Conservation (phyloP, 2,113 vertebrate genomes). For the Oreochromis tanganicae region DNA sequence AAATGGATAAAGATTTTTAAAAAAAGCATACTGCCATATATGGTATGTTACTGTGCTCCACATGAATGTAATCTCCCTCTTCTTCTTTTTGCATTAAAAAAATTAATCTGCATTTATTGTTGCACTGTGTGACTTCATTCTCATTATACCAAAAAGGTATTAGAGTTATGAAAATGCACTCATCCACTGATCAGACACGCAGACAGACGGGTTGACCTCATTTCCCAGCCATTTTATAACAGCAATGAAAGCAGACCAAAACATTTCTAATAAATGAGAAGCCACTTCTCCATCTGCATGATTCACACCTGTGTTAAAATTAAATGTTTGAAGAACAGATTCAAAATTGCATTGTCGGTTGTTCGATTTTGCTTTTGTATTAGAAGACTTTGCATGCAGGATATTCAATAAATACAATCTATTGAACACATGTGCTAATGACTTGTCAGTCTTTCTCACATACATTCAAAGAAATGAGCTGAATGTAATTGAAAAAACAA, state of each 20-base stretch:
- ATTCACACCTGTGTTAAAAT: background rate
- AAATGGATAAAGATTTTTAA: background rate
- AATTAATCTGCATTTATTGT: background rate
- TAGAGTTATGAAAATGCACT: background rate
- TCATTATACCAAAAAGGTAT: background rate
- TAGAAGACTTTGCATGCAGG: background rate
- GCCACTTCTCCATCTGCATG: background rate
- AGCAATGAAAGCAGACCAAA: background rate
- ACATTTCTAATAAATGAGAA: background rate
- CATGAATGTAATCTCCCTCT: conserved; percentile 11
- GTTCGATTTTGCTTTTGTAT: background rate
- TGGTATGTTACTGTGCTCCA: conserved; percentile 18
- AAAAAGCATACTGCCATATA: background rate
- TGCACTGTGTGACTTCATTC: background rate
- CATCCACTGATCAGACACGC: background rate
- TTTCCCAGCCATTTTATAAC: conserved; percentile 1
- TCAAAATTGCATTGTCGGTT: background rate
- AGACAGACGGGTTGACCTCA: conserved; percentile 17
- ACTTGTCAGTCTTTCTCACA: background rate
- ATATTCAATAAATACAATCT: background rate
- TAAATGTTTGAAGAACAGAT: background rate
- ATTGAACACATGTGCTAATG: background rate
- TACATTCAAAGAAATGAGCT: background rate
- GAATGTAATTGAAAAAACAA: background rate
- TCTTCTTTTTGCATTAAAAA: conserved; percentile 45